Conservation (phyloP, 2,888 invertebrate species). For the Rhabditophanes sp. region DNA sequence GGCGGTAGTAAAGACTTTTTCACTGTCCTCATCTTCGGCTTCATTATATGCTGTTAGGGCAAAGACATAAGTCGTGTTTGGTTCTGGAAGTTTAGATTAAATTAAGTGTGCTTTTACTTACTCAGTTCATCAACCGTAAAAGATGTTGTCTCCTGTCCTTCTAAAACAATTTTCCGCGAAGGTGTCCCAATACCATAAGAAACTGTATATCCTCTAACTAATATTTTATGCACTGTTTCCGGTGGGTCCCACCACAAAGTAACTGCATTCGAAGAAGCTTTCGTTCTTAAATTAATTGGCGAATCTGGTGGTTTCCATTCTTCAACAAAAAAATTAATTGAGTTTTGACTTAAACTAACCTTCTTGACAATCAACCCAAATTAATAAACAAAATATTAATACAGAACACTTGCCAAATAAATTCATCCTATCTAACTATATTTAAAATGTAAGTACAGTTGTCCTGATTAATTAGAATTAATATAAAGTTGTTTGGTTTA, state of each 20-base stretch:
- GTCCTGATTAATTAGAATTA: no score
- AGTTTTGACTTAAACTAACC: constrained; percentile 2
- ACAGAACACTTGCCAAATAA: no score
- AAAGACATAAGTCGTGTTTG: constrained; percentile 34
- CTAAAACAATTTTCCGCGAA: constrained; percentile 29
- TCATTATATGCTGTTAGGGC: constrained; percentile 41
- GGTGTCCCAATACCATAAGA: constrained; percentile 37
- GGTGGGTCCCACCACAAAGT: constrained; percentile 43
- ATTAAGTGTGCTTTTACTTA: constrained; percentile 9
- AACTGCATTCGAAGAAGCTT: constrained; percentile 22
- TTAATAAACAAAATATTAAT: constrained; percentile 7
- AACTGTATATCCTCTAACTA: constrained; percentile 39
- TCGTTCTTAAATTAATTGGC: constrained; percentile 30
- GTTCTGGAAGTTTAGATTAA: constrained; percentile 7
- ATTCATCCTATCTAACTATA: no score
- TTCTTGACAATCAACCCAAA: constrained; percentile 5
- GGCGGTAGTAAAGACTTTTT: constrained; percentile 21
- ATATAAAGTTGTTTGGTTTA: no score
- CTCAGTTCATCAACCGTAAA: constrained; percentile 30
- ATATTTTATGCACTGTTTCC: constrained; percentile 18
- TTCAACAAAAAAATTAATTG: constrained; percentile 9
- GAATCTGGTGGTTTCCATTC: constrained; percentile 37
- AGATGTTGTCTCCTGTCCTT: constrained; percentile 29
- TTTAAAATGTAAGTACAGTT: no score
- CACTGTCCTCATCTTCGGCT: constrained; percentile 39